Evolutionary conservation across 2,797 vertebrate species (phyloP), one percentile per base, ranked within the genome.

Genomic region (Lateolabrax maculatus): DNA sequence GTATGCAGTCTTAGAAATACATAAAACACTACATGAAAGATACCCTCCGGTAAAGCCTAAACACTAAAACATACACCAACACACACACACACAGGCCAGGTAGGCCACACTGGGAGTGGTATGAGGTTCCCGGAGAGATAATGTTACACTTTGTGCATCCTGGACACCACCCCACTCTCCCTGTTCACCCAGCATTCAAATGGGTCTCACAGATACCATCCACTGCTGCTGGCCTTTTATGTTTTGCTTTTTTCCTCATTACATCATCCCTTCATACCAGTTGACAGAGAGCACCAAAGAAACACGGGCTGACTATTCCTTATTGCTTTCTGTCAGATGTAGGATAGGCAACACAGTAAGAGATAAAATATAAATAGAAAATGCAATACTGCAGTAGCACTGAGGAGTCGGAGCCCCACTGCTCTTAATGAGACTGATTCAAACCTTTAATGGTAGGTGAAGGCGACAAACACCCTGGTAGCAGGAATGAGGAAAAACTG

Each of bases 51-150:
- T 41, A n/a, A 58, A 71, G 57, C 71, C 56, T 29, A 49, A 56
- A 74, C 43, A 58, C 76, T 18, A 49, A 55, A 11, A 44, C 34
- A 34, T 10, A 34, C 43, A 48, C 37, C n/a, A n/a, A 36, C 41
- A 58, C 49, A 67, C 57, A 66, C 57, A 74, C n/a, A 67, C 61
- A 77, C 7, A 77, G 34, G 70, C n/a, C 83, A 90, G 87, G 80
- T 87, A 84, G 69, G 75, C 64, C 75, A 85, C 72, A 61, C 12
- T 81, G 64, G 86, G 83, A 90, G 81, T 76, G 83, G 86, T 84
- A 44, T 85, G 91, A 85, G 90, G 87, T 92, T 94, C 84, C 87
- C 69, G 75, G 67, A 86, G 85, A 69, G 92, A 91, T 96, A 91
- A 84, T 75, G 90, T 95, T 95, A 93, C 94, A 90, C 48, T 85